These are phyloP conservation scores for Crotalus horridus DNA, from an alignment of 2,113 vertebrate species.

Conservation along the genomic window DNA sequence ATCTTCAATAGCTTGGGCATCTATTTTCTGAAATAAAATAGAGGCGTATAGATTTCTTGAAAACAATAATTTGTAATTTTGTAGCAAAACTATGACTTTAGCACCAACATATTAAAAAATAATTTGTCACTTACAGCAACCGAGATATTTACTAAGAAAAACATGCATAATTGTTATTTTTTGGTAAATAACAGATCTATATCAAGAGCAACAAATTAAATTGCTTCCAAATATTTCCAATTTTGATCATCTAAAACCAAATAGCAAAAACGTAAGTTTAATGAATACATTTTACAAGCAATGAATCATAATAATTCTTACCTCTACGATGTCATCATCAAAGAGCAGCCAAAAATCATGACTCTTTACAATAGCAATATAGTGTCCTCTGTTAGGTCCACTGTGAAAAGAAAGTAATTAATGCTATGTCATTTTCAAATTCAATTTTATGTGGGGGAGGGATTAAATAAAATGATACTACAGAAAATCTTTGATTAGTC, in stretches of 20 bases:
- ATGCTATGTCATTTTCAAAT: neutral
- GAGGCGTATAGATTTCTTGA: neutral
- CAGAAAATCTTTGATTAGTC: neutral
- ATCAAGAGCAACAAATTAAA: neutral
- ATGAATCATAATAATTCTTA: slow-evolving; percentile 51
- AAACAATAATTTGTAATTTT: neutral
- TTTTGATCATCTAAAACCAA: neutral
- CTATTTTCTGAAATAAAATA: slow-evolving; percentile 74
- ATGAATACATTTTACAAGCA: neutral
- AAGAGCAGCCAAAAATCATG: slow-evolving; percentile 85
- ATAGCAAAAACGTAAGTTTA: neutral
- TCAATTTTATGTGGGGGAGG: neutral
- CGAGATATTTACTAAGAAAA: neutral
- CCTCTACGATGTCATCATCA: slow-evolving; percentile 85
- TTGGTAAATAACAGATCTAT: neutral
- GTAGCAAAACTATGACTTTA: neutral
- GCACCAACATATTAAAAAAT: neutral
- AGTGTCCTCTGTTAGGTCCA: slow-evolving; percentile 84
- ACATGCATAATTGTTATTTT: neutral
- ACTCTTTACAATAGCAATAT: slow-evolving; percentile 86
- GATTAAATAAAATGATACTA: neutral
- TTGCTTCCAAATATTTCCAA: neutral
- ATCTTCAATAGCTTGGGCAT: slow-evolving; percentile 86
- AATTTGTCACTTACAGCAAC: neutral
- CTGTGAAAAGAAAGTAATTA: slow-evolving; percentile 55